These are phyloP conservation scores for Norana najaformis DNA, from an alignment of 2,888 invertebrate species.

Conservation along the genomic window DNA sequence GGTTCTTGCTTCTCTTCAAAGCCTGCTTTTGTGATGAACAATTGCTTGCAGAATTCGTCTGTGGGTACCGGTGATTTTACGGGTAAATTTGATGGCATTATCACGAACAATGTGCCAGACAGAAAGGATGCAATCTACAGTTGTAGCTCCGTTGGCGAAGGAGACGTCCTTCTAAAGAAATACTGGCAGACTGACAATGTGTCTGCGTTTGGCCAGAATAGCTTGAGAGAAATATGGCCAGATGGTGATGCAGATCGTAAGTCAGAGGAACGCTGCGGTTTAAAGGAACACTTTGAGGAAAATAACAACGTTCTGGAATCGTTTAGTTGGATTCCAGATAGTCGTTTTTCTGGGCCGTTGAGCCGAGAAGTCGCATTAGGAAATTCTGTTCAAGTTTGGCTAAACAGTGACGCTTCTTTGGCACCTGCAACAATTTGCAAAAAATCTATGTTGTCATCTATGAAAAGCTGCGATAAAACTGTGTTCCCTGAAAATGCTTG, in stretches of 20 bases:
- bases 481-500: not conserved
- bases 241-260: not conserved
- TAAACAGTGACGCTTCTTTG: not conserved
- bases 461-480: not conserved
- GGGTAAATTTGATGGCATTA: constrained; percentile 13
- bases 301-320: not conserved
- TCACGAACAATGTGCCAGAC: not conserved
- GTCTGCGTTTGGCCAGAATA: not conserved
- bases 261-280: not conserved
- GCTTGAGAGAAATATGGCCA: not conserved
- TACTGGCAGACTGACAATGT: not conserved
- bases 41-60: not conserved
- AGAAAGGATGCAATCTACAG: not conserved
- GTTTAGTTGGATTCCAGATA: not conserved
- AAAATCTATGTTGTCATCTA: not conserved
- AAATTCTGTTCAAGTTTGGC: not conserved
- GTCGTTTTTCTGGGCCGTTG: not conserved
- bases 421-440: not conserved
- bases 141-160: not conserved
- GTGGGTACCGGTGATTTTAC: constrained; percentile 2
- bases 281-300: not conserved
- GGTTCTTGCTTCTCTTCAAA: not conserved
- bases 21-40: not conserved
- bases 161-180: not conserved
- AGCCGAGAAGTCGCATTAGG: not conserved